phyloP scores from a whole-genome alignment of 2,888 invertebrate species.

The Orthosia incerta region DNA sequence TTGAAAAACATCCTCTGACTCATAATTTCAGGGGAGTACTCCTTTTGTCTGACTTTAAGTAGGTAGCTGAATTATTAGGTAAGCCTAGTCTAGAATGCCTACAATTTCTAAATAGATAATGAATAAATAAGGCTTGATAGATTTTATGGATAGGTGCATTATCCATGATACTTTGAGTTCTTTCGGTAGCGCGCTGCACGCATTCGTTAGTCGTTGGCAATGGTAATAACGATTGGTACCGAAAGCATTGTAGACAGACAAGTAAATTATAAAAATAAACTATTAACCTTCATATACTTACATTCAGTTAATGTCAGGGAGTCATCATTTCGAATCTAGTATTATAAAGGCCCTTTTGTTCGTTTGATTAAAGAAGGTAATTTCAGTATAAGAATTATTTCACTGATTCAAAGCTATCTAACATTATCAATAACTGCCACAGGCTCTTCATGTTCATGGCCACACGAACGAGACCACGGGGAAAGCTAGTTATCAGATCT shows the following conservation, averaged over 20 bases:
- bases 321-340: not conserved
- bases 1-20: not conserved
- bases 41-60: not conserved
- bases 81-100: slow-evolving; percentile 13
- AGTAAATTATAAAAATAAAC: slow-evolving; percentile 26
- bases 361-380: too few relatives aligned
- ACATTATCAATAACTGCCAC: too few relatives aligned
- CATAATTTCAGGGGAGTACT: not conserved
- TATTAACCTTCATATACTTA: not conserved
- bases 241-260: slow-evolving; percentile 8
- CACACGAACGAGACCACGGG: too few relatives aligned
- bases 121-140: not conserved
- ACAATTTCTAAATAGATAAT: not conserved
- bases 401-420: too few relatives aligned
- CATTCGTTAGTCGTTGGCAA: slow-evolving; percentile 15
- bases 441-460: too few relatives aligned
- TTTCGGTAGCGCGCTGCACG: slow-evolving; percentile 39
- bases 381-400: too few relatives aligned
- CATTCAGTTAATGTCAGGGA: not conserved
- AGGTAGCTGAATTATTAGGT: not conserved
- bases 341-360: too few relatives aligned
- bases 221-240: slow-evolving; percentile 2
- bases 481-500: too few relatives aligned
- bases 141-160: slow-evolving; percentile 39
- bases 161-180: slow-evolving; percentile 20